A percentile compares a stretch with the other conserved stretches of the same genome.
These are phyloP conservation scores for Holacanthus passer DNA, from an alignment of 2,113 vertebrate species.

Conservation along the genomic window DNA sequence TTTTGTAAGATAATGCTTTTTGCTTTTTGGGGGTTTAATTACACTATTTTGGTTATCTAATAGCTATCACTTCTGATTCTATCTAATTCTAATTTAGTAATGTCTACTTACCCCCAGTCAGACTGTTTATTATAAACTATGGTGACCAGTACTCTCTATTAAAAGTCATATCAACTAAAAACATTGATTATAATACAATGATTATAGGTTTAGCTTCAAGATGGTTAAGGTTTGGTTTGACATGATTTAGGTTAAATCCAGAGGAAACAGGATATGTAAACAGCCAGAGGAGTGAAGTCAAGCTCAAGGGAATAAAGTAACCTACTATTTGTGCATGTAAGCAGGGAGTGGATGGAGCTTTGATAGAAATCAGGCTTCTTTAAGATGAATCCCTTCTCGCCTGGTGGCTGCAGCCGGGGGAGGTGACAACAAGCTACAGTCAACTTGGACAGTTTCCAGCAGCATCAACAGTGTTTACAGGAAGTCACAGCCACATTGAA, in stretches of 20 bases:
- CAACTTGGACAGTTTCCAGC: constrained; percentile 2
- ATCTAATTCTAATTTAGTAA: too few relatives aligned
- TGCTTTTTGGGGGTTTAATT: too few relatives aligned
- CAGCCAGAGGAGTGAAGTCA: background rate
- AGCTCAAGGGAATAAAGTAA: background rate
- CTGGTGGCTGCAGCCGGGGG: constrained; percentile 14
- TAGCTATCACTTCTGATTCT: too few relatives aligned
- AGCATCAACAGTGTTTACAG: constrained; percentile 14
- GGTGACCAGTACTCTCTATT: background rate
- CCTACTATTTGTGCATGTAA: background rate
- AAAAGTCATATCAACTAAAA: background rate
- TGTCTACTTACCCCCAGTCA: too few relatives aligned
- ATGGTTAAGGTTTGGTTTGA: background rate
- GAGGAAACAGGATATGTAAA: background rate
- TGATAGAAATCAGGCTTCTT: constrained; percentile 25
- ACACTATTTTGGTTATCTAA: too few relatives aligned
- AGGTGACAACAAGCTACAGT: constrained; percentile 32
- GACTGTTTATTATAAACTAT: background rate
- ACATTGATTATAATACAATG: background rate
- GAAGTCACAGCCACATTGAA: constrained; percentile 18
- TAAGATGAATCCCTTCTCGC: constrained; percentile 28
- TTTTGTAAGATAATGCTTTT: too few relatives aligned
- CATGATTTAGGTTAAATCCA: background rate
- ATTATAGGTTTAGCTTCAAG: background rate
- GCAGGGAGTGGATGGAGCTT: constrained; percentile 20